These are phyloP conservation scores for Cirrhinus molitorella DNA, from an alignment of 2,797 vertebrate species.

Conservation along the genomic window DNA sequence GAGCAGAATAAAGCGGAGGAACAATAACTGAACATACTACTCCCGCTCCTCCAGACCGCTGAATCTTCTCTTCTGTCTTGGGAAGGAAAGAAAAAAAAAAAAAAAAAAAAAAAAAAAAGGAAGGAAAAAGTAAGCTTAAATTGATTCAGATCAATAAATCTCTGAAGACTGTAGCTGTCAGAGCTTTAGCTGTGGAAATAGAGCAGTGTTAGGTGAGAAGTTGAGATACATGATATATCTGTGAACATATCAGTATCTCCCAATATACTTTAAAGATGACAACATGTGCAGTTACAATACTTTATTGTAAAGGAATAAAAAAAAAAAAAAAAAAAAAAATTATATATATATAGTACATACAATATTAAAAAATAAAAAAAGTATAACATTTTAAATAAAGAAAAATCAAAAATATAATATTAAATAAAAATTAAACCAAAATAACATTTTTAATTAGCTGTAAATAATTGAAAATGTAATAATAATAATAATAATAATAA, in stretches of 20 bases:
- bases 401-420: too few species aligned
- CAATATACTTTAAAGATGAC: neutral
- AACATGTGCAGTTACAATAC: neutral
- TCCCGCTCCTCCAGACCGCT: conserved; percentile 83
- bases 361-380: too few species aligned
- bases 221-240: neutral
- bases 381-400: too few species aligned
- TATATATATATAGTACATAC: too few species aligned
- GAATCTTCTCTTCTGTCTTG: conserved; percentile 76
- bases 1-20: conserved; percentile 63
- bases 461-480: too few species aligned
- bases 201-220: neutral
- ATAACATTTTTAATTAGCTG: too few species aligned
- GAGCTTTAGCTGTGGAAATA: conserved; percentile 2
- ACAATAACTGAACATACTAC: conserved; percentile 87
- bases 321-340: too few species aligned
- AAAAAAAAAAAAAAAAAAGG: conserved; percentile 17
- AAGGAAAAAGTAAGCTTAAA: conserved; percentile 27
- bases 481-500: too few species aligned
- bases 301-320: neutral
- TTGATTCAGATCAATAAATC: neutral
- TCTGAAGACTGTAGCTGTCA: neutral
- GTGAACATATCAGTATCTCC: neutral
- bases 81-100: conserved; percentile 31
- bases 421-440: too few species aligned